Base-by-base conservation (phyloP, 2,888 invertebrate species). In the Chirona hameri region DNA sequence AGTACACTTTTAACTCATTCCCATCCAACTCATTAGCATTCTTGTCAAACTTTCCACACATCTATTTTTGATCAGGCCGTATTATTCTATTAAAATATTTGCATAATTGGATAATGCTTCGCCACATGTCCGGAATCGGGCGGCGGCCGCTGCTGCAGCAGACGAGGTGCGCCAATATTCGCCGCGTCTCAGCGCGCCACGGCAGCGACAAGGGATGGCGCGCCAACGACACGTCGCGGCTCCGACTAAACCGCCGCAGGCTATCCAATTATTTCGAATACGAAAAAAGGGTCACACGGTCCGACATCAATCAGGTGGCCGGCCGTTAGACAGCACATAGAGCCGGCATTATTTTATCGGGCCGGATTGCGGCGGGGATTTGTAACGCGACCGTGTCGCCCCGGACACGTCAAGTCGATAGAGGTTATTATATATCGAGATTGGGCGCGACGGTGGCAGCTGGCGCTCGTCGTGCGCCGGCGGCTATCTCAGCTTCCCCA, bases 361-460 rank as follows among this genome's bases (percentile, higher is more conserved):
- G 24, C 39, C 39, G 46, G 76, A 76, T 76, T 76, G 76, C 76
- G 39, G 76, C 76, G 76, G 24, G 27, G 46, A 76, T 76, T 76
- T 76, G 76, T 76, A 76, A 39, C 39, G 39, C 76, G 46, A 24
- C 21, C 39, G 39, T 46, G 76, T 76, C 76, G 27, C 46, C 46
- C 76, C 76, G 76, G 39, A 12, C 76, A 27, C 76, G 24, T 39
- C 21, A 46, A 76, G 76, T 76, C 76, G 76, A 76, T 76, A 76
- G 76, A 76, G 76, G 76, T 76, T 76, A 76, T 76, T 76, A 76
- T 76, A 76, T 76, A 76, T 76, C 76, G 76, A 76, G 76, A 76
- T 76, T 76, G 76, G 76, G 15, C 46, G 39, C 27, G 39, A 31
- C 76, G 76, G 39, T 39, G 24, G 76, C 76, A 46, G 76, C 76